Evolutionary conservation across 2,113 vertebrate genomes (phyloP).

Genomic region (Phaethornis superciliosus): DNA sequence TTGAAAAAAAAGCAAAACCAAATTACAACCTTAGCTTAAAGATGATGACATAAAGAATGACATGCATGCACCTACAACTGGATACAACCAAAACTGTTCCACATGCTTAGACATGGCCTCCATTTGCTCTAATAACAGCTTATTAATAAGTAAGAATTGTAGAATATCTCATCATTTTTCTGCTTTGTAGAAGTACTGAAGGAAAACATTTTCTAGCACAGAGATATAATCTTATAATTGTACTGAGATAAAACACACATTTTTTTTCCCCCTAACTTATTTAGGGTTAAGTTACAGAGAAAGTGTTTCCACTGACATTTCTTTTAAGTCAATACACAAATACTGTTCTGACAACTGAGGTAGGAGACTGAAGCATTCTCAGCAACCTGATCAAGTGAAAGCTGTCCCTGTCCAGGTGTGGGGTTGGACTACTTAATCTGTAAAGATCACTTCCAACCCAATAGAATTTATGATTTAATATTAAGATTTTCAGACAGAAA

Average conservation of each 20-base stretch:
- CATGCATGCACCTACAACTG: not conserved
- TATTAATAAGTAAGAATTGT: not conserved
- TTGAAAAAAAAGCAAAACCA: not conserved
- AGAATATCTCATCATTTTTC: not conserved
- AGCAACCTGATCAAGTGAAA: not conserved
- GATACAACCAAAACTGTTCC: not conserved
- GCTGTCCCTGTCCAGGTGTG: not conserved
- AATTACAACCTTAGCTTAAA: not conserved
- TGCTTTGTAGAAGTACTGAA: not conserved
- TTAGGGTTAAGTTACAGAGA: not conserved
- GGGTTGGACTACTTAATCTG: not conserved
- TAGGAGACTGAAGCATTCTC: not conserved
- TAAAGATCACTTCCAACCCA: not conserved
- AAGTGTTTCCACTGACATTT: not conserved
- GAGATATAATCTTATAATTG: not conserved
- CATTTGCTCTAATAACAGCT: not conserved
- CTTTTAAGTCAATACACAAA: not conserved
- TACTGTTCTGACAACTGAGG: not conserved
- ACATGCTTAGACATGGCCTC: not conserved
- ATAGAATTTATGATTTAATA: not conserved
- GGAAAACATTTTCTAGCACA: not conserved
- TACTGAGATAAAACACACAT: not conserved
- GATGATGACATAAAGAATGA: not conserved
- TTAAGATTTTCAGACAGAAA: not conserved
- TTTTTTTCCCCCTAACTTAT: not conserved